These are phyloP conservation scores for Serranus cabrilla DNA, from an alignment of 2,797 vertebrate species.

Conservation along the genomic window DNA sequence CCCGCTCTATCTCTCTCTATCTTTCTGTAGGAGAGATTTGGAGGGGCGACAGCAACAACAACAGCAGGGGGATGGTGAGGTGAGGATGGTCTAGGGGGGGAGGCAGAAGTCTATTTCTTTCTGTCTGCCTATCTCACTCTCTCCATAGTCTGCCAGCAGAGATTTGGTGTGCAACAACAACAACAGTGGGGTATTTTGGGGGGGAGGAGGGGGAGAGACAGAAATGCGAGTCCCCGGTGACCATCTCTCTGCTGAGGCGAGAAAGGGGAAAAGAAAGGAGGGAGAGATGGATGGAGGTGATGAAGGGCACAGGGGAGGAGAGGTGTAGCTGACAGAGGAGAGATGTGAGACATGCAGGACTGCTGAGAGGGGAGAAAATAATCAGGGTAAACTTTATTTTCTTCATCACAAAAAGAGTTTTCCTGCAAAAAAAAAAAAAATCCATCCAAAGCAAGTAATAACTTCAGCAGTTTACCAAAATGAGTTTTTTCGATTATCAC, in stretches of 20 bases:
- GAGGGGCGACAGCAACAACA: slow-evolving; percentile 51
- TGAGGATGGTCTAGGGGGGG: slow-evolving; percentile 27
- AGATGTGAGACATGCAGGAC: slow-evolving; percentile 20
- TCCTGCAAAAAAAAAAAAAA: not conserved
- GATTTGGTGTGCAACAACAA: slow-evolving; percentile 67
- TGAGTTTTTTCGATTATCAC: not conserved
- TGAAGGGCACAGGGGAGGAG: slow-evolving; percentile 53
- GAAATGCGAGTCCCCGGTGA: slow-evolving; percentile 63
- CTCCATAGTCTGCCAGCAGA: slow-evolving; percentile 49
- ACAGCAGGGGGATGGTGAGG: slow-evolving; percentile 42
- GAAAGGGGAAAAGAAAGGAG: slow-evolving; percentile 7
- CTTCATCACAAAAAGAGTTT: slow-evolving; percentile 6
- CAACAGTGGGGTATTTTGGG: slow-evolving; percentile 28
- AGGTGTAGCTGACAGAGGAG: slow-evolving; percentile 43
- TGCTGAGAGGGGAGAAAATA: not conserved
- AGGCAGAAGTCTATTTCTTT: slow-evolving; percentile 52
- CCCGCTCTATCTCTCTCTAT: slow-evolving; percentile 17
- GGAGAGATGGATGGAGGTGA: slow-evolving; percentile 30
- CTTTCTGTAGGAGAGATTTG: slow-evolving; percentile 45
- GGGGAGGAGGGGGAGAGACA: slow-evolving; percentile 36
- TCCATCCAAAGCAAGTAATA: not conserved
- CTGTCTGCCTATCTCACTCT: slow-evolving; percentile 47
- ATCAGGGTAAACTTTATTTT: slow-evolving; percentile 31
- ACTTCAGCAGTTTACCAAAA: slow-evolving; percentile 7
- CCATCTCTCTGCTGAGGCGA: slow-evolving; percentile 43